These are phyloP conservation scores for Myodes glareolus DNA, from an alignment of 2,113 vertebrate genomes.

Conservation along the genomic window DNA sequence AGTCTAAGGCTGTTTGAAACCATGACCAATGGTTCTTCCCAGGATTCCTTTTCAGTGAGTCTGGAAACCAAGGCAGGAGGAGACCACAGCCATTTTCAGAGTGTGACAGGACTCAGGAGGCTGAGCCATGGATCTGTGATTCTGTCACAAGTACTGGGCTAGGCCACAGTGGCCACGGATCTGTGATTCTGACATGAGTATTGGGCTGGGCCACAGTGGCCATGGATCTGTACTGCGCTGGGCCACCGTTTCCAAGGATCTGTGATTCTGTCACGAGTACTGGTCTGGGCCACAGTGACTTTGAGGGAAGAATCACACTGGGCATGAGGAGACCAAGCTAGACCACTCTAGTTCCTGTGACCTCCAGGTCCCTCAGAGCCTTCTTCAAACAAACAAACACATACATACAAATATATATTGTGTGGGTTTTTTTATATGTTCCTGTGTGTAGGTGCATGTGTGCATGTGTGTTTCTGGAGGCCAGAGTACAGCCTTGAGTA, in stretches of 20 bases:
- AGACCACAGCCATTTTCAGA: background rate
- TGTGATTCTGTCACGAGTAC: background rate
- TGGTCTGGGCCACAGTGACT: background rate
- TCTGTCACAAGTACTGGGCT: background rate
- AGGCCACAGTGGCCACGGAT: rapidly evolving
- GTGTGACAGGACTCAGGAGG: background rate
- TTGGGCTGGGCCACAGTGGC: background rate
- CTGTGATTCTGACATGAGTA: background rate
- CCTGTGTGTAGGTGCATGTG: background rate
- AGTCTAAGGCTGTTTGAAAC: background rate
- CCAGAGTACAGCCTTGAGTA: background rate
- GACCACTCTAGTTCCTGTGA: background rate
- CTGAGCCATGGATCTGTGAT: background rate
- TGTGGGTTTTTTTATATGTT: background rate
- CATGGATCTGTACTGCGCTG: background rate
- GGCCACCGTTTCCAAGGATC: rapidly evolving
- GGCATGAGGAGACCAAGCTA: background rate
- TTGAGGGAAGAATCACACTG: conserved; percentile 2
- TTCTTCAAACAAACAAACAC: background rate
- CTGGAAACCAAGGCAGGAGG: background rate
- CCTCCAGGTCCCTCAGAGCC: background rate
- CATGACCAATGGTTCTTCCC: background rate
- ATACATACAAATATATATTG: background rate
- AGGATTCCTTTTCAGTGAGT: background rate
- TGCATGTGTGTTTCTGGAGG: background rate